Evolutionary conservation across 2,113 vertebrate species (phyloP).

Genomic region (Scophthalmus maximus): DNA sequence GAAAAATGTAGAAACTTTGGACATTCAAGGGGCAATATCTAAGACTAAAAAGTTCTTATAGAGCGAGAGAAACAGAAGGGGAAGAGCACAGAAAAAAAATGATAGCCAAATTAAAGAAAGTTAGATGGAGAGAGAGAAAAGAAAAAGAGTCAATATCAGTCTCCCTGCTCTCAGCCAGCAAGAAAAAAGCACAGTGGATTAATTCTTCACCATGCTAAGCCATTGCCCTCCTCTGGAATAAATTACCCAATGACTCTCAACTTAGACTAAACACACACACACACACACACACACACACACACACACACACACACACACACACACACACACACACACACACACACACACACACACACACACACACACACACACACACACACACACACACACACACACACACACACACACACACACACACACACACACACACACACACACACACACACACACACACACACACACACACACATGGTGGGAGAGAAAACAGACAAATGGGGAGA

Average conservation of each 20-base stretch:
- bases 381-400: constrained; percentile 59
- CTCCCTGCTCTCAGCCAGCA: constrained; percentile 47
- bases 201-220: constrained; percentile 78
- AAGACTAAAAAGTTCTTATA: constrained; percentile 4
- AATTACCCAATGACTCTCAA: constrained; percentile 78
- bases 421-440: constrained; percentile 59
- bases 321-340: constrained; percentile 41
- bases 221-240: constrained; percentile 79
- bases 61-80: neutral
- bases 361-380: constrained; percentile 28
- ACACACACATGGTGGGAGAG: constrained; percentile 52
- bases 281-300: constrained; percentile 32
- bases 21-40: neutral
- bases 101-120: constrained; percentile 38
- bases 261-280: constrained; percentile 73
- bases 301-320: constrained; percentile 40
- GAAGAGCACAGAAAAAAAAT: neutral
- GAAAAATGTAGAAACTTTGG: neutral
- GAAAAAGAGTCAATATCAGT: constrained; percentile 63
- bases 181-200: constrained; percentile 80
- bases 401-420: constrained; percentile 23
- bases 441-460: constrained; percentile 22
- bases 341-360: constrained; percentile 65
- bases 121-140: constrained; percentile 19
- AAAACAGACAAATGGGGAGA: constrained; percentile 52